Evolutionary conservation across 2,113 vertebrate genomes (phyloP), one percentile per base, ranked within the genome.

Genomic region (Ciconia boyciana): DNA sequence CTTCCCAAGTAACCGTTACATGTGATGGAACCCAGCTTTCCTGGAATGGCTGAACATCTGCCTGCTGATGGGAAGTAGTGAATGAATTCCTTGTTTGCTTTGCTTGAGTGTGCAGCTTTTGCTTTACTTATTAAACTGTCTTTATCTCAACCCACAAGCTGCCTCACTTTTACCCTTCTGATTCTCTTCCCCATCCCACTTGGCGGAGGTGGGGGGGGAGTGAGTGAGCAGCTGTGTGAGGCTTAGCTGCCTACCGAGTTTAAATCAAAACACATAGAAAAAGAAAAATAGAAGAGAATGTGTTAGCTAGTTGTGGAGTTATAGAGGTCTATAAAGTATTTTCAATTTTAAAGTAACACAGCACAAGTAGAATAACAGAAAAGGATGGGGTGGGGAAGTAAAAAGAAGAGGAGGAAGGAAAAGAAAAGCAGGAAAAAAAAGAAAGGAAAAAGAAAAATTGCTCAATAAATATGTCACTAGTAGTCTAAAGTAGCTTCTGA

Each of bases 381-480:
- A 79, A 66, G 10, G 16, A 31, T 0, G 1, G 10, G 18, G 2
- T 28, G 5, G 9, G 9, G 14, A 48, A 64, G 20, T 3, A 61
- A 44, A 58, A 46, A 31, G 6, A 6, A 55, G 10, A 41, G 7
- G 9, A 31, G 13, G 13, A 80, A n/a, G 6, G 16, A 13, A 16
- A 3, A 36, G 8, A 49, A 62, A 60, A 7, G 8, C 2, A 6
- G 8, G 7, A 2, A 22, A 19, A 36, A 39, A 14, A 58, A 24
- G 13, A 36, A 55, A 25, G 6, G 3, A 19, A 20, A 36, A 55
- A 44, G 8, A 65, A 69, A 81, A 84, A 77, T 21, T 13, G 4
- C 7, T 68, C 10, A 41, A n/a, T 44, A 78, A 54, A 72, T 29
- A 36, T 11, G 6, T 44, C 57, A 29, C 13, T 62, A 32, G 24